Conservation (phyloP, 1,140 invertebrate genomes). For the Papilio glaucus region DNA sequence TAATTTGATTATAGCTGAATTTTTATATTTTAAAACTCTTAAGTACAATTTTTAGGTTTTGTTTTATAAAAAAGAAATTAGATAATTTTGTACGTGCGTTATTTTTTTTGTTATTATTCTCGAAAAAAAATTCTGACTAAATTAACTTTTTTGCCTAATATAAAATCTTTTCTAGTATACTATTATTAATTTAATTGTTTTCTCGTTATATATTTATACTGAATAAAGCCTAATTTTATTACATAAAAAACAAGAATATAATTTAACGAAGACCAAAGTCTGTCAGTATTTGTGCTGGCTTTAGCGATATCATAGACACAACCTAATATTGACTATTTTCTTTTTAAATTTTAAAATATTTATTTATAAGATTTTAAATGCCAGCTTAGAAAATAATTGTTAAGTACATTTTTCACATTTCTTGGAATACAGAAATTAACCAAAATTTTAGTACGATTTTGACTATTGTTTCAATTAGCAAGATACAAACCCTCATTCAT, state of each 20-base stretch:
- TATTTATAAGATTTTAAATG: background rate
- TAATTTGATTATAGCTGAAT: constrained; percentile 4
- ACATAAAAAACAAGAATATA: background rate
- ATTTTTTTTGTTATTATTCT: background rate
- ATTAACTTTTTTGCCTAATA: background rate
- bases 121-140: background rate
- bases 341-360: background rate
- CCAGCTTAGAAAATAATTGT: background rate
- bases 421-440: background rate
- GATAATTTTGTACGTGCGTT: constrained; percentile 3
- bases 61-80: background rate
- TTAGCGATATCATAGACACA: background rate
- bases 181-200: background rate
- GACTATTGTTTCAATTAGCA: too few species aligned
- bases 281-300: background rate
- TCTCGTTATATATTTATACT: background rate
- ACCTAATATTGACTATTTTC: too few species aligned
- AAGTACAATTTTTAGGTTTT: background rate
- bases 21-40: constrained; percentile 15
- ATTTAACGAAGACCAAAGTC: constrained; percentile 1
- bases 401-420: background rate
- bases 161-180: background rate
- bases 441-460: too few species aligned
- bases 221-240: background rate
- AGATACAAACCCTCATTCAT: too few species aligned